Evolutionary conservation across 2,888 invertebrate genomes (phyloP).

Genomic region (Hyposoter dolosus): DNA sequence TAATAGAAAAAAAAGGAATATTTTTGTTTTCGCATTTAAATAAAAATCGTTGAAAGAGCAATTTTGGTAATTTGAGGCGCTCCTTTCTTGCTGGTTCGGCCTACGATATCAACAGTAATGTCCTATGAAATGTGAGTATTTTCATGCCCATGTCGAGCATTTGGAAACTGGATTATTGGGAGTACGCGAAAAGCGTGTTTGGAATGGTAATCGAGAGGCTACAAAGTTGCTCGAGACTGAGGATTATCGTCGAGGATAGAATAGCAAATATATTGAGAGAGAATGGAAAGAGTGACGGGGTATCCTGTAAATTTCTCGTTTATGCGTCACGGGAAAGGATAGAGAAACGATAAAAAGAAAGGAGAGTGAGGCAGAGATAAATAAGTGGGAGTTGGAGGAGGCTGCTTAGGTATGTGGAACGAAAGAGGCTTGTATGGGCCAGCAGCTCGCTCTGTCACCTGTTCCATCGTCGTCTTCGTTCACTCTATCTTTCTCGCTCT

Average conservation of each 20-base stretch:
- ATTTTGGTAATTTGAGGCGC: not conserved
- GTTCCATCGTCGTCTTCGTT: conserved; percentile 55
- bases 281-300: conserved; percentile 25
- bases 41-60: not conserved
- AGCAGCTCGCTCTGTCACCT: conserved; percentile 68
- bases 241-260: not conserved
- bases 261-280: conserved; percentile 16
- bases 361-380: conserved; percentile 1
- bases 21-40: not conserved
- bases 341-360: conserved; percentile 21
- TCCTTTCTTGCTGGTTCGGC: not conserved
- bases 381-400: conserved; percentile 35
- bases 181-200: not conserved
- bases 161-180: not conserved
- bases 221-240: not conserved
- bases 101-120: not conserved
- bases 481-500: conserved; percentile 2
- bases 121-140: not conserved
- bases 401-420: conserved; percentile 61
- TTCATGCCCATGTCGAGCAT: not conserved
- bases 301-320: conserved; percentile 49
- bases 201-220: conserved; percentile 2
- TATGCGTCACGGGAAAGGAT: conserved; percentile 51
- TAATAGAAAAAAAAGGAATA: not conserved
- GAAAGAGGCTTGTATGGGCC: conserved; percentile 56